Evolutionary conservation across 2,888 invertebrate species (phyloP), one percentile per base, ranked within the genome.

Genomic region (Priocnemis perturbator): DNA sequence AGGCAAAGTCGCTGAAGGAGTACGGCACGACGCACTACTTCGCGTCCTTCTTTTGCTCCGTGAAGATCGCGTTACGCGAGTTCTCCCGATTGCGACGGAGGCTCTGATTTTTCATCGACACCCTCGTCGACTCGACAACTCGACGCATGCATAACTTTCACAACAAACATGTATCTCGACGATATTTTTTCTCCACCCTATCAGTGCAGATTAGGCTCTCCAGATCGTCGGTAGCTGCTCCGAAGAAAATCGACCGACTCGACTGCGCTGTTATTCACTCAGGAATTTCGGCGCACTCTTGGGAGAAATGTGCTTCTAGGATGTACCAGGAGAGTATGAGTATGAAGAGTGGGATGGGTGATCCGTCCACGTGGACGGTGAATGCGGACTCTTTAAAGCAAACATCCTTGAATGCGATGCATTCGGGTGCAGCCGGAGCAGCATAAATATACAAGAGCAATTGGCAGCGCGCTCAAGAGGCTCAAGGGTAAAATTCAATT

Each of bases 361-460:
- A 5, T 50, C 50, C 17, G 0, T 3, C 4, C 37, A 47, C 15
- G 23, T 3, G 11, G 11, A 37, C 4, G 14, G 14, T 26, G 17
- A 11, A 20, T 11, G 37, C 55, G 14, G 17, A 56, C 37, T 48
- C 52, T 58, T 20, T 5, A 56, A 60, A 65, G 52, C 55, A 60
- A 65, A 44, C 69, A 57, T 64, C 60, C 65, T 53, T 60, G 26
- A 64, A n/a, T 26, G 30, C 68, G 53, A 48, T 50, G 5, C 59
- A 53, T 37, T 63, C 30, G 45, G 52, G 60, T 44, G 45, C 67
- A 50, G 17, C 55, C 47, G 64, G 64, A 70, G 63, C 30, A 70
- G 63, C 30, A 55, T 74, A 79, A 80, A 79, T 78, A 79, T 60
- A 75, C 71, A 60, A 47, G 44, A 67, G 55, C 21, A 60, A 59